Base-by-base conservation (phyloP, 1,140 invertebrate species). In the Ylistrum balloti region DNA sequence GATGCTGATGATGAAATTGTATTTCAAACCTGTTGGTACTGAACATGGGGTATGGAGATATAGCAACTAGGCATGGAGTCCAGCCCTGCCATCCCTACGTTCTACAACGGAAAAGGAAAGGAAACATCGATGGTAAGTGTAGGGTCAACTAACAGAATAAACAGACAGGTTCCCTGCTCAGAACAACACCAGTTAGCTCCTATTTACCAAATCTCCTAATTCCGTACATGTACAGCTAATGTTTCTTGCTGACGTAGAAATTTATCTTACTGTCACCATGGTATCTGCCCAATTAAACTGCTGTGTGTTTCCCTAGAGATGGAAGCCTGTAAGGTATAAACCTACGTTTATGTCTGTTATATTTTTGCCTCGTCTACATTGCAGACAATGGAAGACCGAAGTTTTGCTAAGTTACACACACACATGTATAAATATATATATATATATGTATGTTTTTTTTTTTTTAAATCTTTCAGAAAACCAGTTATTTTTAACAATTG, bases 11-110 rank as follows among this genome's bases (percentile, higher is more conserved):
- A 74, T 74, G 56, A 74, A 74, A 74, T 74, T 74, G 56, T 74
- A 74, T 74, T 85, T 92, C 95, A 94, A 95, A 96, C 95, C 95
- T 96, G 95, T 87, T 95, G 92, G 93, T 95, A 96, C 89, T 95
- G 93, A 88, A 94, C 94, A 89, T 95, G 94, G 88, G 95, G 94
- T 86, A 95, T 94, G 91, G 95, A 96, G 92, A 95, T 95, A 94
- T 95, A 96, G 88, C 95, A 94, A 89, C 94, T 94, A 85, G 93
- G 92, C 45, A 91, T 92, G 88, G 92, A 90, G 87, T 94, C 91
- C 88, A 96, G 93, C 87, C 95, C 95, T 35, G 94, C 94, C 89
- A 95, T 94, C 85, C 95, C 95, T 93, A 95, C 94, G 89, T 89
- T 94, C 95, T 95, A 95, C 88, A 94, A 95, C 89, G 93, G 91